Evolutionary conservation across 2,113 vertebrate species (phyloP).

Genomic region (Ameiurus melas): DNA sequence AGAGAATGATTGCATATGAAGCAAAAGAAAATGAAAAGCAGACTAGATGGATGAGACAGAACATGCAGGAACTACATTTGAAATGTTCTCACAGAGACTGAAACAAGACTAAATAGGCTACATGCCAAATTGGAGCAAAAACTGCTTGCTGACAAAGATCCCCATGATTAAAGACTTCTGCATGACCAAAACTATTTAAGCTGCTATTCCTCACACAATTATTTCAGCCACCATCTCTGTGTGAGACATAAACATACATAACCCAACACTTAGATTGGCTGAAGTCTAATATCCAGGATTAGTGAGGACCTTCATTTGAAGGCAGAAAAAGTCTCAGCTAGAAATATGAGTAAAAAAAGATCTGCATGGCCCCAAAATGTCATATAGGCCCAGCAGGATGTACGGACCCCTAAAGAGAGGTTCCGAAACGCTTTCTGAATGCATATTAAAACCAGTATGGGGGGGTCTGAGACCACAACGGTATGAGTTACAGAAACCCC

Average conservation of each 20-base stretch:
- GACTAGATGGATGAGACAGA: conserved; percentile 26
- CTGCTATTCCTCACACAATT: conserved; percentile 42
- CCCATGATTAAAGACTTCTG: conserved; percentile 11
- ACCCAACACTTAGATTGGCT: conserved; percentile 57
- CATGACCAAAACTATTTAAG: conserved; percentile 9
- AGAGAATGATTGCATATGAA: conserved; percentile 22
- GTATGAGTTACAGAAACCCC: conserved; percentile 20
- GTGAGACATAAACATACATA: conserved; percentile 56
- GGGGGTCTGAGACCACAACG: neutral
- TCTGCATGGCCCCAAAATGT: conserved; percentile 59
- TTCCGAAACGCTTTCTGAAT: conserved; percentile 30
- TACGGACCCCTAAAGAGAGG: conserved; percentile 37
- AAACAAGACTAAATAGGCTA: conserved; percentile 31
- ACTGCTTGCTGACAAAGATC: neutral
- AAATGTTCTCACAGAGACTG: conserved; percentile 31
- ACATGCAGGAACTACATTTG: conserved; percentile 12
- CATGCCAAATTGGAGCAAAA: conserved; percentile 18
- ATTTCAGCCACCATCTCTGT: conserved; percentile 31
- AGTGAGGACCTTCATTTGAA: conserved; percentile 66
- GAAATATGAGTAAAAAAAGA: conserved; percentile 61
- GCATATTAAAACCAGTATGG: conserved; percentile 30
- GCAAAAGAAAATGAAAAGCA: conserved; percentile 27
- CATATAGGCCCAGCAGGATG: conserved; percentile 43
- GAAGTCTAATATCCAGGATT: conserved; percentile 66
- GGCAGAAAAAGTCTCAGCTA: conserved; percentile 62